Conservation (phyloP, 2,797 vertebrate genomes). For the Aphelocoma californica region DNA sequence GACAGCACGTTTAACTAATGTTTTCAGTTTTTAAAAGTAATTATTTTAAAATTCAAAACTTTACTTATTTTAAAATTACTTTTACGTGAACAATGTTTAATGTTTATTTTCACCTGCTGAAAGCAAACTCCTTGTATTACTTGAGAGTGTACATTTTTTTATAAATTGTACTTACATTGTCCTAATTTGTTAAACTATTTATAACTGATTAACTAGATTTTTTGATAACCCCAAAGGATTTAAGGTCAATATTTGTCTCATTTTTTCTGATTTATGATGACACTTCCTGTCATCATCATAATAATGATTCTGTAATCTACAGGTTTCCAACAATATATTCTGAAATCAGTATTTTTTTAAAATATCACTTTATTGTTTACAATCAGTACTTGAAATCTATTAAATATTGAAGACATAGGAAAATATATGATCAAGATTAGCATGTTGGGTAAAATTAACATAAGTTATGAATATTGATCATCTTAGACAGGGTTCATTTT, state of each 20-base stretch:
- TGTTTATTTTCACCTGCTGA: background rate
- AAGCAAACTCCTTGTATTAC: background rate
- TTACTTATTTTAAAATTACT: background rate
- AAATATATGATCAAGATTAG: background rate
- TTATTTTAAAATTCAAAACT: background rate
- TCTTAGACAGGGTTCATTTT: background rate
- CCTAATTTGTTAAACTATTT: background rate
- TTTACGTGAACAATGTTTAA: background rate
- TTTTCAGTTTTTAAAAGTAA: background rate
- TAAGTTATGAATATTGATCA: background rate
- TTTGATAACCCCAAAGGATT: background rate
- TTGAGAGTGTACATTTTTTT: background rate
- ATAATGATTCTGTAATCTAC: background rate
- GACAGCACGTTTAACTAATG: background rate
- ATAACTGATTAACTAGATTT: background rate
- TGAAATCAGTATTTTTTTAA: background rate
- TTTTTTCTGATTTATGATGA: background rate
- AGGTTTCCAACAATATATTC: background rate
- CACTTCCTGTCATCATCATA: background rate
- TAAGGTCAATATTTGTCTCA: background rate
- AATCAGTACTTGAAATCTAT: background rate
- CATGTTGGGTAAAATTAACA: background rate
- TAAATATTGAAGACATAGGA: background rate
- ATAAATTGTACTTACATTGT: background rate
- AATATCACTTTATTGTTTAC: background rate